A percentile compares a stretch with the other conserved stretches of the same genome.
Evolutionary conservation across 1,140 invertebrate species (phyloP).

Genomic region (Pogonomyrmex californicus): DNA sequence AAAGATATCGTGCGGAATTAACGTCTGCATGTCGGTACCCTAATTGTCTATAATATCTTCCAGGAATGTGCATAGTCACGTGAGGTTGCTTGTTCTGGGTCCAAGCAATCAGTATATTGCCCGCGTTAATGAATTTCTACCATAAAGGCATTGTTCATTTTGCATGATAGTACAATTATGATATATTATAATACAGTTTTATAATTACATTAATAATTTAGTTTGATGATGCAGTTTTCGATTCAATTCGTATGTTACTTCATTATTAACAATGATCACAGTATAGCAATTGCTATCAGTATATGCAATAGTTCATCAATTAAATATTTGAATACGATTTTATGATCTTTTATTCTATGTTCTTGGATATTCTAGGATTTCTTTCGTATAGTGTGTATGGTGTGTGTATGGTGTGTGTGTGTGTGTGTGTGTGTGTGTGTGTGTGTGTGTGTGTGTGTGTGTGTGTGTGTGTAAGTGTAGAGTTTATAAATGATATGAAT

Average conservation of each 20-base stretch:
- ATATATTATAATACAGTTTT: background rate
- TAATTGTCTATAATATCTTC: slow-evolving; percentile 44
- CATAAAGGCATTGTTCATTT: background rate
- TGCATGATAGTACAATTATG: background rate
- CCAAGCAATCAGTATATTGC: background rate
- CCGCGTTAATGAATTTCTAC: slow-evolving; percentile 11
- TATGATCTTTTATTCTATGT: background rate
- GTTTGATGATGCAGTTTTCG: background rate
- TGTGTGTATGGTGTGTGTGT: too few species aligned
- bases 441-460: too few species aligned
- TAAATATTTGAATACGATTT: background rate
- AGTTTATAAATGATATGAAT: background rate
- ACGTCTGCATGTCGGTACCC: background rate
- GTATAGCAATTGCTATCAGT: background rate
- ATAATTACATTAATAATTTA: background rate
- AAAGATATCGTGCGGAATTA: slow-evolving; percentile 9
- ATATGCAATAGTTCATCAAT: background rate
- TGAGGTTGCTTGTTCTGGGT: background rate
- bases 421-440: too few species aligned
- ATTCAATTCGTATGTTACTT: background rate
- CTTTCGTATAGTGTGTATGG: too few species aligned
- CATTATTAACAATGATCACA: background rate
- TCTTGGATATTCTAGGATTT: background rate
- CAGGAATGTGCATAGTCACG: slow-evolving; percentile 14
- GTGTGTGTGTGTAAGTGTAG: background rate